phyloP scores from a whole-genome alignment of 2,888 invertebrate species.

The Terebella lapidaria region DNA sequence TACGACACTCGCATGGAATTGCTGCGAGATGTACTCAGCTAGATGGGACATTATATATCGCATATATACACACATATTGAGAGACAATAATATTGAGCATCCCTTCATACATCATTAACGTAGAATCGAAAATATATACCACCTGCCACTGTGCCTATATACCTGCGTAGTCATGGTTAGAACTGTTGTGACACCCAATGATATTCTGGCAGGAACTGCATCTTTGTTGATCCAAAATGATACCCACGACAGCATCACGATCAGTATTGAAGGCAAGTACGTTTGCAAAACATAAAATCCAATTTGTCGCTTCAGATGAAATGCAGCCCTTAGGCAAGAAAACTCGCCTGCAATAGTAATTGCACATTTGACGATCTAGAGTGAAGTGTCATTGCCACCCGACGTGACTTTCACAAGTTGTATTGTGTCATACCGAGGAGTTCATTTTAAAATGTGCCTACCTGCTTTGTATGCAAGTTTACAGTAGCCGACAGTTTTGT shows the following conservation, averaged over 20 bases:
- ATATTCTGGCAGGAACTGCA: conserved; percentile 27
- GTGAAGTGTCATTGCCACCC: no score
- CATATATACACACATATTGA: conserved; percentile 1
- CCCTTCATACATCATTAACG: no score
- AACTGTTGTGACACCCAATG: conserved; percentile 26
- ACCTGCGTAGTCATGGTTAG: conserved; percentile 21
- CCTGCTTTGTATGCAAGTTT: conserved; percentile 23
- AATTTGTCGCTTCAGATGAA: conserved; percentile 22
- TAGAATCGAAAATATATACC: no score
- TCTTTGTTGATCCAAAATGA: conserved; percentile 31
- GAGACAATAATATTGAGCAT: neutral
- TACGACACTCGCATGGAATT: conserved; percentile 24
- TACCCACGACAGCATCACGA: conserved; percentile 29
- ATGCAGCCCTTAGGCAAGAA: conserved; percentile 23
- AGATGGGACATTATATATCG: conserved; percentile 16
- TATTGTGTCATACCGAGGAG: no score
- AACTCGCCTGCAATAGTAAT: conserved; percentile 25
- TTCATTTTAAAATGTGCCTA: conserved; percentile 9
- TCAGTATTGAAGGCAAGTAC: conserved; percentile 28
- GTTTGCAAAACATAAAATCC: conserved; percentile 27
- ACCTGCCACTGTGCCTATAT: no score
- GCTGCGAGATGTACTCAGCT: conserved; percentile 17
- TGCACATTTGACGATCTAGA: no score
- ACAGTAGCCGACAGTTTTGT: conserved; percentile 11
- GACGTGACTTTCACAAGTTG: no score